phyloP scores from a whole-genome alignment of 2,888 invertebrate genomes.

The Macrosiphum euphorbiae region DNA sequence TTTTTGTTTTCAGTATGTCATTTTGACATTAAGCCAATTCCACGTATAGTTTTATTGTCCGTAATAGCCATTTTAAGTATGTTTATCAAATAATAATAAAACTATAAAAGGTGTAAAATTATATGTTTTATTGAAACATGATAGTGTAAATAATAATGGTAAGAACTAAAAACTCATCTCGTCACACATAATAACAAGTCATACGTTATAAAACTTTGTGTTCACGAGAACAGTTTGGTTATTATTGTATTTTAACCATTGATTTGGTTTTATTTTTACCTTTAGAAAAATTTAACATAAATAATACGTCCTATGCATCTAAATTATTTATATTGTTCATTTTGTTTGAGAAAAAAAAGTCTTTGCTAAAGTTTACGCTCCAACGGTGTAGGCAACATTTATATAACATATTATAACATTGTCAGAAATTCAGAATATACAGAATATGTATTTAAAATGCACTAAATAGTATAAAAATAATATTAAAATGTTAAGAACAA shows the following conservation, averaged over 20 bases:
- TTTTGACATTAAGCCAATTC: slow-evolving; percentile 35
- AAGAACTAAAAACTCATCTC: background rate
- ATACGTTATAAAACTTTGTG: background rate
- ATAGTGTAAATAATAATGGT: background rate
- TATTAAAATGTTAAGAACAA: background rate
- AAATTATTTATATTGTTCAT: background rate
- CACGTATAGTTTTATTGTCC: slow-evolving; percentile 5
- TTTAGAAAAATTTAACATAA: background rate
- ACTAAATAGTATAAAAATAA: background rate
- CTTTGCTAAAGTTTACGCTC: background rate
- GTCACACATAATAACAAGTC: background rate
- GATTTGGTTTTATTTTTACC: background rate
- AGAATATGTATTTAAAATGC: too few species aligned
- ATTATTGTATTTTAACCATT: background rate
- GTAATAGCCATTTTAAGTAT: slow-evolving; percentile 28
- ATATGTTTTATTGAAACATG: background rate
- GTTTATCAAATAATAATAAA: background rate
- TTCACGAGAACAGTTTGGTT: background rate
- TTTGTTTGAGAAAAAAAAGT: background rate
- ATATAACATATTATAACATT: too few species aligned
- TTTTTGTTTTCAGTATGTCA: slow-evolving; percentile 16
- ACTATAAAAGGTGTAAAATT: background rate
- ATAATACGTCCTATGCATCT: background rate
- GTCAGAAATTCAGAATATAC: background rate
- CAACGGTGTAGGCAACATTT: background rate